phyloP scores from a whole-genome alignment of 1,140 invertebrate genomes.

The Drosophila pruinosa region DNA sequence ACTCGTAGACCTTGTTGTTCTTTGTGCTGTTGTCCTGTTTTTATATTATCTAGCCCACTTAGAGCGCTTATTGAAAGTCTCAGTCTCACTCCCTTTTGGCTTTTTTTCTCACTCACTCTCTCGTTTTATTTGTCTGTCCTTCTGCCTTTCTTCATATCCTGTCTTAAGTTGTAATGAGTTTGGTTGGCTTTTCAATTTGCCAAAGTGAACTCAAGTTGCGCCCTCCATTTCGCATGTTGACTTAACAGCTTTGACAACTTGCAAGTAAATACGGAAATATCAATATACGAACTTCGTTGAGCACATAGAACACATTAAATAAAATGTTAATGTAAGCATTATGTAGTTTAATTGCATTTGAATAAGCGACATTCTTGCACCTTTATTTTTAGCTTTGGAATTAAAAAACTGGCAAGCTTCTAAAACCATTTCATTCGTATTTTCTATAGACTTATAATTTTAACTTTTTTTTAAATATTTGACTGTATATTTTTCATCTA shows the following conservation, averaged over 20 bases:
- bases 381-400: too few species aligned
- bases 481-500: not conserved
- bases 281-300: too few species aligned
- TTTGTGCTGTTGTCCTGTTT: constrained; percentile 9
- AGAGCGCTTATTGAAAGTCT: not conserved
- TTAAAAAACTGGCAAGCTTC: too few species aligned
- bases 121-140: not conserved
- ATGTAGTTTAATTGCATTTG: not conserved
- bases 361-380: too few species aligned
- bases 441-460: not conserved
- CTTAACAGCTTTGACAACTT: not conserved
- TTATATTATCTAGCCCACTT: constrained; percentile 1
- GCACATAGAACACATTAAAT: too few species aligned
- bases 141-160: not conserved
- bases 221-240: not conserved
- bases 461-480: not conserved
- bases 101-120: not conserved
- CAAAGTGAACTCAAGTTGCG: constrained; percentile 23
- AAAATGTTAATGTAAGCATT: not conserved
- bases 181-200: constrained; percentile 33
- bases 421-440: too few species aligned
- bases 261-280: constrained; percentile 4
- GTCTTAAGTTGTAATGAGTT: constrained; percentile 49
- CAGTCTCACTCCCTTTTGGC: not conserved
- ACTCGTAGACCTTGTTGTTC: constrained; percentile 28